Evolutionary conservation across 2,888 invertebrate genomes (phyloP).

Genomic region (Tenthredo notha): DNA sequence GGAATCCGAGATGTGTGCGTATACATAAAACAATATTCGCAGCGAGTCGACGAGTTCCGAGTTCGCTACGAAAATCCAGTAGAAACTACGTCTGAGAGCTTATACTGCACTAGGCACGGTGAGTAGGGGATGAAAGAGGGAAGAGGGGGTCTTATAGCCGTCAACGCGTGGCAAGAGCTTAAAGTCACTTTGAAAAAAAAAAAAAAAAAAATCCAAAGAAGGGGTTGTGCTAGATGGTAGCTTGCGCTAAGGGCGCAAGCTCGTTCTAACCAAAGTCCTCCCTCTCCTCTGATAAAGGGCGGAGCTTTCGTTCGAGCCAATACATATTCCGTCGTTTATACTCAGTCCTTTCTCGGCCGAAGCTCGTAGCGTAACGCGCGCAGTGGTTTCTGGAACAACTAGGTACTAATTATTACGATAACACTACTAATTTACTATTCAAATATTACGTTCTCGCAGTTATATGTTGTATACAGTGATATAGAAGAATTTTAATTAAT

Average conservation of each 20-base stretch:
- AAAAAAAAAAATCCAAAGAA: conserved; percentile 58
- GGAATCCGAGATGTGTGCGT: neutral
- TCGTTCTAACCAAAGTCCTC: conserved; percentile 69
- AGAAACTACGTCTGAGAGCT: conserved; percentile 32
- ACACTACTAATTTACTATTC: neutral
- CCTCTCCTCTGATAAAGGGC: conserved; percentile 70
- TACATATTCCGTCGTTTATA: conserved; percentile 70
- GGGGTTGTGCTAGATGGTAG: conserved; percentile 70
- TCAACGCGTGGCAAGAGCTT: conserved; percentile 31
- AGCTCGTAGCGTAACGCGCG: conserved; percentile 72
- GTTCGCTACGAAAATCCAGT: conserved; percentile 20
- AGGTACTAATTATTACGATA: conserved; percentile 54
- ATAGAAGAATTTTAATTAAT: neutral
- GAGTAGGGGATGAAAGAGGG: neutral
- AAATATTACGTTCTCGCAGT: neutral
- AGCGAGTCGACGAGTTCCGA: neutral
- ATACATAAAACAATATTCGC: conserved; percentile 47
- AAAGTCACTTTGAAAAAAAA: conserved; percentile 39
- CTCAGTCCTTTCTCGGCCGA: conserved; percentile 75
- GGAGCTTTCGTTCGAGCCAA: conserved; percentile 74
- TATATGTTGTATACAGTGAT: neutral
- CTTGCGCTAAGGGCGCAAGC: conserved; percentile 70
- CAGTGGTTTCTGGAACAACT: conserved; percentile 62
- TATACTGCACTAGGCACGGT: conserved; percentile 22
- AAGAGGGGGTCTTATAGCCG: neutral